Evolutionary conservation across 2,797 vertebrate species (phyloP).

Genomic region (Tenualosa ilisha): DNA sequence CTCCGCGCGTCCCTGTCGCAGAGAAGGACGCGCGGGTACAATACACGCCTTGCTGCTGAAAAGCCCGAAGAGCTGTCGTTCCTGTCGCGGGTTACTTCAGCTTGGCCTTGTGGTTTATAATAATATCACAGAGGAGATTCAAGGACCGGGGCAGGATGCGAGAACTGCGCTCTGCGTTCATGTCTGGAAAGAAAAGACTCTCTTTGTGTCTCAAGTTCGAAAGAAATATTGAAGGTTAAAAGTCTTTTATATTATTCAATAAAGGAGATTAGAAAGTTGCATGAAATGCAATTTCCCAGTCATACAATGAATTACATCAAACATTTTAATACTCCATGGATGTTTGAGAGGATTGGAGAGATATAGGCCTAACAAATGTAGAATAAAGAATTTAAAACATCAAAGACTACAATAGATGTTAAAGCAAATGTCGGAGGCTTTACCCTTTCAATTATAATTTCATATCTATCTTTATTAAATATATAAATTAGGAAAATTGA

Average conservation of each 20-base stretch:
- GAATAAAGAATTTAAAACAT: slow-evolving; percentile 43
- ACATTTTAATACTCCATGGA: slow-evolving; percentile 28
- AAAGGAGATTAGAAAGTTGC: slow-evolving; percentile 25
- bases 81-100: not conserved
- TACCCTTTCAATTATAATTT: slow-evolving; percentile 14
- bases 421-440: not conserved
- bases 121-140: slow-evolving; percentile 38
- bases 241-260: slow-evolving; percentile 30
- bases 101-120: slow-evolving; percentile 18
- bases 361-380: not conserved
- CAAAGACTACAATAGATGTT: slow-evolving; percentile 20
- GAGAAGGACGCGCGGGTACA: not conserved
- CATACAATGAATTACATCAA: slow-evolving; percentile 34
- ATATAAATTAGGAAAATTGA: not conserved
- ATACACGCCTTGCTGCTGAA: not conserved
- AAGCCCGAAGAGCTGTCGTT: not conserved
- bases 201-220: slow-evolving; percentile 24
- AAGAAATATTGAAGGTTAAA: slow-evolving; percentile 11
- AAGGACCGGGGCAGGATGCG: slow-evolving; percentile 8
- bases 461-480: slow-evolving; percentile 1
- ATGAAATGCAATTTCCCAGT: slow-evolving; percentile 33
- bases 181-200: not conserved
- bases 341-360: slow-evolving; percentile 35
- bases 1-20: not conserved
- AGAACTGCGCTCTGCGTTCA: slow-evolving; percentile 22